Evolutionary conservation across 2,888 invertebrate species (phyloP), one percentile per base, ranked within the genome.

Genomic region (Hoplodrina ambigua): DNA sequence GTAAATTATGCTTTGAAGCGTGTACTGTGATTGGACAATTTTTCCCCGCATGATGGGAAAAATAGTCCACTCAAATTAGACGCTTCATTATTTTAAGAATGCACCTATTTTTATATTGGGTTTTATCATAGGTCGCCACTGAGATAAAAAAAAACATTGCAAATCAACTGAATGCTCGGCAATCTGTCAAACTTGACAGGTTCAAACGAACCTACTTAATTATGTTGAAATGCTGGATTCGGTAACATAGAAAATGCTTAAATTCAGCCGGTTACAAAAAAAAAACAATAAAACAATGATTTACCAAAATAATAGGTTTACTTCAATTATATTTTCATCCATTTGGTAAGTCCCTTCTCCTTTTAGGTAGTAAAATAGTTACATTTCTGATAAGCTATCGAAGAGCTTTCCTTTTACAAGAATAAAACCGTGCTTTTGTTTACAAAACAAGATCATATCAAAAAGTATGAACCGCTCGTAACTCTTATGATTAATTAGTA

Each of bases 401-500:
- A 33, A 33, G 33, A 33, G 33, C 33, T 33, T 33, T 33, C 37
- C 37, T 37, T 37, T 7, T 8, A 8, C 37, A 37, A 37, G 8
- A 37, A 41, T 13, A 41, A 41, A 1, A 41, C 41, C 41, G 41
- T 41, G 13, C 13, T 41, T 41, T 7, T 15, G 15, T 15, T 13
- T 44, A 15, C 4, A 46, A 58, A 33, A 58, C n/a, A 15, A 64
- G 4, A 64, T 30, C 11, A 56, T 64, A 5, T 53, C 20, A 46
- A 20, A 20, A 46, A 33, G 5, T 19, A 25, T 17, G 33, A 66
- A 68, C 33, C 13, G 5, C 15, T 17, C 20, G 15, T 52, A 61
- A 58, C 33, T 60, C 37, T 44, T 50, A 61, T 78, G 37, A 60
- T 44, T 78, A 65, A 37, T 41, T 33, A 62, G 25, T 25, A 25